These are phyloP conservation scores for Himalopsyche anomala DNA, from an alignment of 2,888 invertebrate genomes.

Conservation along the genomic window DNA sequence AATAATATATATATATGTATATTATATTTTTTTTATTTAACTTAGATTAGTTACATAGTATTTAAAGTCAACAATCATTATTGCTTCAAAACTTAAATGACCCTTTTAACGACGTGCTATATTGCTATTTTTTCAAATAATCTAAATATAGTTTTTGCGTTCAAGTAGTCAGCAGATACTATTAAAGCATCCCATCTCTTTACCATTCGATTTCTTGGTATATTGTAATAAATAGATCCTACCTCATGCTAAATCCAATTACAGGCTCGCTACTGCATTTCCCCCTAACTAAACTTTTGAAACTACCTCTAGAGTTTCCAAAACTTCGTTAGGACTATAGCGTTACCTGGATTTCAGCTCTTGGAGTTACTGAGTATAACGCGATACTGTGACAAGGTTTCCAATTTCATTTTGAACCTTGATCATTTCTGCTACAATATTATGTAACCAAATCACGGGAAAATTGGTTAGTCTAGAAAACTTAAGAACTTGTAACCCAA, in stretches of 20 bases:
- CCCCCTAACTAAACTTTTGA: not conserved
- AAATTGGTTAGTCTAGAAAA: too few relatives aligned
- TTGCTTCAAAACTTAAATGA: too few relatives aligned
- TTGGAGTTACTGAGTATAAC: not conserved
- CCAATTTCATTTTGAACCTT: not conserved
- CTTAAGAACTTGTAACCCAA: too few relatives aligned
- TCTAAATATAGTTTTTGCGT: too few relatives aligned
- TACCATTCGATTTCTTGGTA: not conserved
- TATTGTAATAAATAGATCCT: not conserved
- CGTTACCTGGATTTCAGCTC: constrained; percentile 12
- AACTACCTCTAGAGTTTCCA: not conserved
- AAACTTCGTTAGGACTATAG: constrained; percentile 1
- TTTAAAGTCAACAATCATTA: too few relatives aligned
- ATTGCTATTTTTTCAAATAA: too few relatives aligned
- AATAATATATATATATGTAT: too few relatives aligned
- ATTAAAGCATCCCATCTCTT: too few relatives aligned
- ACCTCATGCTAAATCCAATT: constrained; percentile 10
- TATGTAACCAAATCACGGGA: not conserved
- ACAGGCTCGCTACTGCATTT: not conserved
- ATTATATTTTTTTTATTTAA: too few relatives aligned
- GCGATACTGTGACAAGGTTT: not conserved
- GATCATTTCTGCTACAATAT: not conserved
- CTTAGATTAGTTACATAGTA: too few relatives aligned
- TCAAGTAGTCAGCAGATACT: too few relatives aligned
- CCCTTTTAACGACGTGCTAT: too few relatives aligned